A percentile compares a stretch with the other conserved stretches of the same genome.
These are phyloP conservation scores for Bungarus multicinctus DNA, from an alignment of 2,113 vertebrate genomes.

Conservation along the genomic window DNA sequence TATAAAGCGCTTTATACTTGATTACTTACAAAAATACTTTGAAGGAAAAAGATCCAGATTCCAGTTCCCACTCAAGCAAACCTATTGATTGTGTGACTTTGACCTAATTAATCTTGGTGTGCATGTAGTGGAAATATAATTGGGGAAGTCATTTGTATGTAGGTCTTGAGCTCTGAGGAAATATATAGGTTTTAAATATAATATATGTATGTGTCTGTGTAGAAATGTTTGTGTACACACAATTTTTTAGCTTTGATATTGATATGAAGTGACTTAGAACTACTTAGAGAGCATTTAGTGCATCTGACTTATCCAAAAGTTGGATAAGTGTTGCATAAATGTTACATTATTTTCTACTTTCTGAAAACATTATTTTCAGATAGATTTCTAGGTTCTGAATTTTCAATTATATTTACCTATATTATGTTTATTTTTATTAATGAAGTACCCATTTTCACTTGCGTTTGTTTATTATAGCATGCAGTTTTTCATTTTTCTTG, in stretches of 20 bases:
- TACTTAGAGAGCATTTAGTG: conserved; percentile 13
- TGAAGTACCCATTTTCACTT: neutral
- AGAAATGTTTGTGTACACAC: neutral
- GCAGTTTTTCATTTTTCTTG: neutral
- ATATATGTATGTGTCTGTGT: neutral
- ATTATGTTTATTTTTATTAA: neutral
- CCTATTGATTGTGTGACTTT: neutral
- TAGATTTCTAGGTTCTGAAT: neutral
- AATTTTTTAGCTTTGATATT: neutral
- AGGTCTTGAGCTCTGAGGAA: neutral
- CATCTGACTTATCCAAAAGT: neutral
- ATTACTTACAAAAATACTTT: neutral
- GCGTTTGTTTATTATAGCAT: neutral
- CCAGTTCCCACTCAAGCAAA: neutral
- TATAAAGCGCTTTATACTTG: neutral
- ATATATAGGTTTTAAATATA: neutral
- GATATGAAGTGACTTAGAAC: conserved; percentile 12
- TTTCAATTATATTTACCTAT: neutral
- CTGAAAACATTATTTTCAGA: neutral
- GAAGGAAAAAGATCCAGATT: neutral
- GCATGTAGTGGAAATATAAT: neutral
- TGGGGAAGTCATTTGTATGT: neutral
- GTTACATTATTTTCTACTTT: neutral
- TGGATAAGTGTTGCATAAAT: neutral
- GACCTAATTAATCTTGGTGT: neutral